Percentiles rank a stretch among this genome's conserved stretches.
phyloP scores from a whole-genome alignment of 2,797 vertebrate genomes.

The Orestias chungarensis region DNA sequence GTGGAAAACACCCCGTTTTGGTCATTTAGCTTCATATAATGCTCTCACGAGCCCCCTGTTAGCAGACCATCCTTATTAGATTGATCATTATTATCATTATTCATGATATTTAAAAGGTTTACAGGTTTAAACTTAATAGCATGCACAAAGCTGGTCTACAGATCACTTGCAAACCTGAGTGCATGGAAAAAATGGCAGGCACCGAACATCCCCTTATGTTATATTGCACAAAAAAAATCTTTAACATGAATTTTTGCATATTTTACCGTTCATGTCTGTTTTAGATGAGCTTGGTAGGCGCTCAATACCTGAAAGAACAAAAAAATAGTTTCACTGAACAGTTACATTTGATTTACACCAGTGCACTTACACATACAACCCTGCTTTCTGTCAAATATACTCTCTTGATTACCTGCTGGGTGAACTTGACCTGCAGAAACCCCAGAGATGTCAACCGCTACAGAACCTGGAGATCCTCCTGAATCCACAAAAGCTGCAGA shows the following conservation, averaged over 20 bases:
- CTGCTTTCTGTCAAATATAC: neutral
- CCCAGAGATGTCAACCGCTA: constrained; percentile 19
- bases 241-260: neutral
- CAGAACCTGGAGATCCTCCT: constrained; percentile 15
- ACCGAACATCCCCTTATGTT: neutral
- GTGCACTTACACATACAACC: neutral
- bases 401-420: constrained; percentile 32
- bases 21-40: too few relatives aligned
- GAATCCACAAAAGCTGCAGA: constrained; percentile 17
- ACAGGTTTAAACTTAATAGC: too few relatives aligned
- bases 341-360: neutral
- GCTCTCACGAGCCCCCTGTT: neutral
- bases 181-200: neutral
- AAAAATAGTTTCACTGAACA: neutral
- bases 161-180: too few relatives aligned
- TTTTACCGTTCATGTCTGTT: constrained; percentile 27
- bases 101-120: too few relatives aligned
- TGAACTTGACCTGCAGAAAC: constrained; percentile 23
- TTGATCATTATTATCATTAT: too few relatives aligned
- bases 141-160: too few relatives aligned
- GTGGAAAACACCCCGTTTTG: too few relatives aligned
- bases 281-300: constrained; percentile 20
- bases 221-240: neutral
- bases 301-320: constrained; percentile 10
- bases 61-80: neutral